phyloP scores from a whole-genome alignment of 2,113 vertebrate genomes.

The Laticauda colubrina region DNA sequence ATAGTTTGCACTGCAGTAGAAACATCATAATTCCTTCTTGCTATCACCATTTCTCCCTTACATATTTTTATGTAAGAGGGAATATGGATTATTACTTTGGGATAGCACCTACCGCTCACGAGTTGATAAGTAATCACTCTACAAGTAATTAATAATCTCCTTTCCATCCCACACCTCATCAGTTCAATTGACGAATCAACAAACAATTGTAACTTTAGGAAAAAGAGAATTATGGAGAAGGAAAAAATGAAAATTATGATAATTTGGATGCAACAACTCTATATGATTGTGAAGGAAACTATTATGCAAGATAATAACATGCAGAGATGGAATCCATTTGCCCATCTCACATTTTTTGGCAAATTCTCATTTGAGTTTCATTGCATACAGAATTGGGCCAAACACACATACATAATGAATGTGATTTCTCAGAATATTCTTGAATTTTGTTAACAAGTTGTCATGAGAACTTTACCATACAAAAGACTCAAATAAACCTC shows the following conservation, averaged over 20 bases:
- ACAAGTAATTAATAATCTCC: neutral
- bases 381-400: constrained; percentile 53
- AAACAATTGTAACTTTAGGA: neutral
- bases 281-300: constrained; percentile 52
- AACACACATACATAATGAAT: constrained; percentile 53
- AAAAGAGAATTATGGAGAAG: constrained; percentile 62
- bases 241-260: constrained; percentile 55
- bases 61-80: neutral
- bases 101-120: neutral
- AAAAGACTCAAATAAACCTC: constrained; percentile 37
- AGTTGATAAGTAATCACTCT: neutral
- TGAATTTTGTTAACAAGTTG: neutral
- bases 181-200: neutral
- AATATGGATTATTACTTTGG: neutral
- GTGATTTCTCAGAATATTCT: constrained; percentile 30
- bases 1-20: neutral
- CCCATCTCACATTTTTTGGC: constrained; percentile 41
- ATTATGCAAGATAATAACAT: constrained; percentile 43
- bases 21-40: neutral
- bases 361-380: constrained; percentile 39
- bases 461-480: constrained; percentile 29
- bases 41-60: neutral
- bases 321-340: neutral
- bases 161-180: neutral
- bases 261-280: constrained; percentile 62